Evolutionary conservation across 35 echinoderm and acorn worm genomes (phyloP).

Genomic region (Anneissia japonica): DNA sequence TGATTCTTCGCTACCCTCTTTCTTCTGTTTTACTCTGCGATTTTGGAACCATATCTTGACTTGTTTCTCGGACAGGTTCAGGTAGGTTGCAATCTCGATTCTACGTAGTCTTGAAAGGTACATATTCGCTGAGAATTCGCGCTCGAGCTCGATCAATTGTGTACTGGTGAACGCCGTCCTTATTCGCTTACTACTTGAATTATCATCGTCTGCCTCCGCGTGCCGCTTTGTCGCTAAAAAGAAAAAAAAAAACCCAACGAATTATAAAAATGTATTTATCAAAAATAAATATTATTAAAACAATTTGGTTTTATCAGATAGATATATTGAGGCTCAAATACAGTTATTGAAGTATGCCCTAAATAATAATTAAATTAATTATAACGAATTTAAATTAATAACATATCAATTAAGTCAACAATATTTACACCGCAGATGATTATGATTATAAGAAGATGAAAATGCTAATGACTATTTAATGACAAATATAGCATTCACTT

Average conservation of each 20-base stretch:
- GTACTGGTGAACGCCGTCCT: constrained; percentile 94
- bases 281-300: too few species aligned
- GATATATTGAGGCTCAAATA: too few species aligned
- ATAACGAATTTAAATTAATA: too few species aligned
- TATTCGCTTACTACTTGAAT: constrained; percentile 77
- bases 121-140: constrained; percentile 95
- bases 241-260: not conserved
- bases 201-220: not conserved
- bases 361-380: too few species aligned
- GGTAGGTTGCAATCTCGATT: constrained; percentile 97
- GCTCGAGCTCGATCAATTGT: constrained; percentile 86
- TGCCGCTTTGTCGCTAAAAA: not conserved
- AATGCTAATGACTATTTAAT: too few species aligned
- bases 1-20: constrained; percentile 62
- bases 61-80: constrained; percentile 94
- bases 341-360: too few species aligned
- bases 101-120: constrained; percentile 90
- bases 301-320: too few species aligned
- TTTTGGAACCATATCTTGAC: constrained; percentile 99
- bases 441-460: too few species aligned
- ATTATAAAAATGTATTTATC: not conserved
- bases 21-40: constrained; percentile 93
- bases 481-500: too few species aligned
- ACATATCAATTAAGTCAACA: too few species aligned
- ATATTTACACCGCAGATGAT: too few species aligned